phyloP scores from a whole-genome alignment of 1,140 invertebrate species.

The Rhizoglyphus robini region DNA sequence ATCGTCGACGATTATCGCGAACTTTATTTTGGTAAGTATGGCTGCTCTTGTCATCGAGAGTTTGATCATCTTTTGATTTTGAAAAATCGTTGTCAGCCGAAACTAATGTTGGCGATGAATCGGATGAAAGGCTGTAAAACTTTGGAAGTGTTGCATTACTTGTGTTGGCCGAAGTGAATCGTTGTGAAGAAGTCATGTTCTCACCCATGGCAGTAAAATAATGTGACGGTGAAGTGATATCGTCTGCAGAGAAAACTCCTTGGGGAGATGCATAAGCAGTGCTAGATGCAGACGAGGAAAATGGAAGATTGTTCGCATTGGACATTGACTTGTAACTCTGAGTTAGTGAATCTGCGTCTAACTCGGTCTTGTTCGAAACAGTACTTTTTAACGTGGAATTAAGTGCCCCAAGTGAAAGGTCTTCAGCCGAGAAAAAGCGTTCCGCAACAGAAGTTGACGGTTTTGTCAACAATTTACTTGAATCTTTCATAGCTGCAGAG shows the following conservation, averaged over 20 bases:
- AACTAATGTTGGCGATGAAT: constrained; percentile 12
- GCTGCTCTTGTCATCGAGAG: not conserved
- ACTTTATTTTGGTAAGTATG: no score
- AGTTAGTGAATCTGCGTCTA: not conserved
- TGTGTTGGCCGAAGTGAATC: not conserved
- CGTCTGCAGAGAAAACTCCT: not conserved
- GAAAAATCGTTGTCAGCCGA: not conserved
- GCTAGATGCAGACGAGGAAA: not conserved
- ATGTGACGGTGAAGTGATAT: not conserved
- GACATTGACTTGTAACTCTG: not conserved
- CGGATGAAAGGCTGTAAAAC: not conserved
- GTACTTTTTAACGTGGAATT: no score
- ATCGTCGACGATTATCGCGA: not conserved
- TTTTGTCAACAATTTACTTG: no score
- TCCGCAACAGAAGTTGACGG: constrained; percentile 30
- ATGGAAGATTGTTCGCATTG: not conserved
- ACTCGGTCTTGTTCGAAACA: no score
- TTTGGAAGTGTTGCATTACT: not conserved
- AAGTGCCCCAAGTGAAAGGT: constrained; percentile 43
- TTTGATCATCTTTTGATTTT: not conserved
- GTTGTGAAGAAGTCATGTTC: not conserved
- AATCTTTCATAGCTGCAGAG: not conserved
- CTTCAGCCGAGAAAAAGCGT: constrained; percentile 76
- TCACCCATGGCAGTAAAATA: not conserved
- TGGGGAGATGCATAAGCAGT: not conserved